These are phyloP conservation scores for Procambarus virginalis DNA, from an alignment of 1,140 invertebrate genomes.

Conservation along the genomic window DNA sequence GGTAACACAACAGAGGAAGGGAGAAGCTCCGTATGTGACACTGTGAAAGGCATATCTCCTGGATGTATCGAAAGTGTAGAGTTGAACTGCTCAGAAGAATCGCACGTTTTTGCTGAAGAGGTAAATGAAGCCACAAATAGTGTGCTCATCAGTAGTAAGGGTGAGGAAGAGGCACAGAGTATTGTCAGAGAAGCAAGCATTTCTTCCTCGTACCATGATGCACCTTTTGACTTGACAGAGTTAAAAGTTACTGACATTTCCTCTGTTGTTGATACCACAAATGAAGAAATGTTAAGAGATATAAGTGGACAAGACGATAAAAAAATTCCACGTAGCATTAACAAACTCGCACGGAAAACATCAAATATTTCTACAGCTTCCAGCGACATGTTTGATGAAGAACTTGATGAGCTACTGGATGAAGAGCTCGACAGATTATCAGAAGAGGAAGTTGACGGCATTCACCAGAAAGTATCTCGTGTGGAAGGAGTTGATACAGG, in stretches of 20 bases:
- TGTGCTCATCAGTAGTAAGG: background rate
- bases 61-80: background rate
- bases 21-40: background rate
- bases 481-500: background rate
- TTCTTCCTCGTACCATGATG: conserved; percentile 51
- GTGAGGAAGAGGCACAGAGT: background rate
- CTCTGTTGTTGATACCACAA: conserved; percentile 30
- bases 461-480: background rate
- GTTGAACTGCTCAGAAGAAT: background rate
- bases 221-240: background rate
- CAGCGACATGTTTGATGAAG: conserved; percentile 57
- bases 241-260: conserved; percentile 1
- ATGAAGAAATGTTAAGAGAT: conserved; percentile 7
- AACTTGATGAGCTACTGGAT: conserved; percentile 54
- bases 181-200: conserved; percentile 23
- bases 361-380: conserved; percentile 41
- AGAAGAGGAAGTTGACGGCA: conserved; percentile 30
- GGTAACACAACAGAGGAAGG: background rate
- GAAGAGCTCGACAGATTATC: conserved; percentile 60
- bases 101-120: background rate
- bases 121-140: background rate
- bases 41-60: background rate
- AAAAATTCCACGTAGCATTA: background rate
- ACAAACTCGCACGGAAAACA: conserved; percentile 29
- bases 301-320: background rate